Evolutionary conservation across 2,113 vertebrate genomes (phyloP).

Genomic region (Pampusana beccarii): DNA sequence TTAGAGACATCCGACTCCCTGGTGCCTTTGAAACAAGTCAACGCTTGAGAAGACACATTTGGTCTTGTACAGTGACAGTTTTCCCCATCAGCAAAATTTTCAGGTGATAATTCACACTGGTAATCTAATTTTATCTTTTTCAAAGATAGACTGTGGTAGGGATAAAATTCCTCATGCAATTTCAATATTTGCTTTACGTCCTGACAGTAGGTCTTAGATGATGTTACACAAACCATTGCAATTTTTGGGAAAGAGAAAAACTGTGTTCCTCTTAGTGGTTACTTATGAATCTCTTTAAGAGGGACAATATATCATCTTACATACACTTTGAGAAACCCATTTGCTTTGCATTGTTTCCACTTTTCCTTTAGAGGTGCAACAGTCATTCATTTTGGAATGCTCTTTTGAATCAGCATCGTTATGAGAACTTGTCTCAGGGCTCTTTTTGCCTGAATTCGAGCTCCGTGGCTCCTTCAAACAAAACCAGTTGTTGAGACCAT

Average conservation of each 20-base stretch:
- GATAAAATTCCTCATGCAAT: neutral
- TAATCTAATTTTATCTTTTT: neutral
- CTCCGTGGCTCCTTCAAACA: neutral
- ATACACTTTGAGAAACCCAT: neutral
- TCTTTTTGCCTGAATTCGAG: neutral
- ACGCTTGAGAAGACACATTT: conserved; percentile 53
- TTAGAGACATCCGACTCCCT: conserved; percentile 60
- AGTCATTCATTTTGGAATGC: neutral
- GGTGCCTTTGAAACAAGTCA: conserved; percentile 67
- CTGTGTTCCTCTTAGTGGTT: neutral
- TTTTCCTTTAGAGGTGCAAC: neutral
- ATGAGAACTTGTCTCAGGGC: neutral
- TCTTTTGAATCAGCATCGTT: neutral
- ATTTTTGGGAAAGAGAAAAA: neutral
- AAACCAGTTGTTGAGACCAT: neutral
- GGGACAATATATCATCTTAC: neutral
- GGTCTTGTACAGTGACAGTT: conserved; percentile 34
- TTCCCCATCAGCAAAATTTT: conserved; percentile 39
- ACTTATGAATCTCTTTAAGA: neutral
- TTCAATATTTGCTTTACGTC: neutral
- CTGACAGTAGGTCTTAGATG: neutral
- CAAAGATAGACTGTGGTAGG: neutral
- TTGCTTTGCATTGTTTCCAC: neutral
- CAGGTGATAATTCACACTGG: conserved; percentile 43
- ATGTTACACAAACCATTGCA: neutral